Percentiles rank a stretch among this genome's conserved stretches.
phyloP scores from a whole-genome alignment of 2,888 invertebrate genomes.

The Chymomyza procnemis region DNA sequence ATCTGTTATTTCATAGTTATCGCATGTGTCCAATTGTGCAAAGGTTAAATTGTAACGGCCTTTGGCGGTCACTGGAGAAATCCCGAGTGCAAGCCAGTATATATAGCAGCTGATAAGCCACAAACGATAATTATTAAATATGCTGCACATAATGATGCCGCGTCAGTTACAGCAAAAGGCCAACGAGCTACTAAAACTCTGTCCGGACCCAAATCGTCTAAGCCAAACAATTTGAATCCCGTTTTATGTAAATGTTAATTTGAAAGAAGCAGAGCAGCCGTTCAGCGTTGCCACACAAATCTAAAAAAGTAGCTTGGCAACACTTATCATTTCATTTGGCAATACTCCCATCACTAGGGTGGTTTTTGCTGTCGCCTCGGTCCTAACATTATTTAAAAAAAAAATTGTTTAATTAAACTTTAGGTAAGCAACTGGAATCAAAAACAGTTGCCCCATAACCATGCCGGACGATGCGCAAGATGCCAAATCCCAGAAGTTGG shows the following conservation, averaged over 20 bases:
- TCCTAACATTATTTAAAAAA: neutral
- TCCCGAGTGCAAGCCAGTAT: conserved; percentile 13
- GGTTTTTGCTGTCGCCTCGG: neutral
- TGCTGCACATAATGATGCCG: neutral
- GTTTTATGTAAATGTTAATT: neutral
- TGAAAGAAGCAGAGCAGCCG: neutral
- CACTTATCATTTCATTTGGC: neutral
- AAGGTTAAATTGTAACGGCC: conserved; percentile 72
- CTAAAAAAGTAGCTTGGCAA: neutral
- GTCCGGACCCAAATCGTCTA: neutral
- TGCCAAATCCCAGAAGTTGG: conserved; percentile 76
- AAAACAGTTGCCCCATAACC: conserved; percentile 19
- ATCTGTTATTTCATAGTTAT: conserved; percentile 80
- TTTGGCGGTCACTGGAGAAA: conserved; percentile 25
- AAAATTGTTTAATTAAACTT: neutral
- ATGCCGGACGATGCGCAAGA: conserved; percentile 76
- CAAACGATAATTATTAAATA: neutral
- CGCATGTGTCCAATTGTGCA: conserved; percentile 78
- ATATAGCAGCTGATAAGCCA: conserved; percentile 52
- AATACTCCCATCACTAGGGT: neutral
- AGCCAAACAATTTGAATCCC: neutral
- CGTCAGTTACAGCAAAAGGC: neutral
- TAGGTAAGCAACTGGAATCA: neutral
- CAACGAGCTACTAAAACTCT: neutral
- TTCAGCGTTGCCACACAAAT: neutral